phyloP scores from a whole-genome alignment of 2,113 vertebrate species.

The Paradisaea rubra region DNA sequence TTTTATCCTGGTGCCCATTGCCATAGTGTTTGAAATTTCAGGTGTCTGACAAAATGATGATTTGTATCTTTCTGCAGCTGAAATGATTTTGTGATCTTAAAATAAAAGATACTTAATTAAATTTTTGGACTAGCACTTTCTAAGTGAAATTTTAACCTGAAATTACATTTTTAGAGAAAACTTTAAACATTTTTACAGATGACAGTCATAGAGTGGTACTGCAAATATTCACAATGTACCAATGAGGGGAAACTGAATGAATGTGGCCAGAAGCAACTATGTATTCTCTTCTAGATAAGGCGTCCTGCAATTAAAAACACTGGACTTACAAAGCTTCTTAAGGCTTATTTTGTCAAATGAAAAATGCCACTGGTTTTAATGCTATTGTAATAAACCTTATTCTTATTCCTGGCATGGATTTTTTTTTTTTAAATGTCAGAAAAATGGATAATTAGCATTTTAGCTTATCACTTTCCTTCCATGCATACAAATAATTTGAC shows the following conservation, averaged over 20 bases:
- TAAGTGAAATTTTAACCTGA: neutral
- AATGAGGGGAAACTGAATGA: neutral
- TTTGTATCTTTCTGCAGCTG: neutral
- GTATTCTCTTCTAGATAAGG: slow-evolving; percentile 42
- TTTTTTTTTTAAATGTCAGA: slow-evolving; percentile 49
- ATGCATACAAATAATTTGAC: slow-evolving; percentile 72
- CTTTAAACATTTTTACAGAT: neutral
- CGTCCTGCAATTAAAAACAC: slow-evolving; percentile 47
- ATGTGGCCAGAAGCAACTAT: neutral
- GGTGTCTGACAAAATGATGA: neutral
- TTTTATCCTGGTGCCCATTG: neutral
- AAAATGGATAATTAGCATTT: slow-evolving; percentile 75
- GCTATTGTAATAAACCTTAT: slow-evolving; percentile 60
- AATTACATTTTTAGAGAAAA: neutral
- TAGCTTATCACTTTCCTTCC: slow-evolving; percentile 69
- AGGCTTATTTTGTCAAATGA: slow-evolving; percentile 55
- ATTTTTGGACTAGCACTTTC: neutral
- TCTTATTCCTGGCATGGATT: slow-evolving; percentile 68
- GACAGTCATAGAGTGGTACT: neutral
- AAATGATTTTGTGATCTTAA: neutral
- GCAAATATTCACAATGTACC: neutral
- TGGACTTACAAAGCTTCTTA: slow-evolving; percentile 45
- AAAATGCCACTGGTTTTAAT: slow-evolving; percentile 43
- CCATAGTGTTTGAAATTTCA: neutral
- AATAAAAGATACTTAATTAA: neutral